Evolutionary conservation across 1,140 invertebrate species (phyloP).

Genomic region (Phymastichus coffea): DNA sequence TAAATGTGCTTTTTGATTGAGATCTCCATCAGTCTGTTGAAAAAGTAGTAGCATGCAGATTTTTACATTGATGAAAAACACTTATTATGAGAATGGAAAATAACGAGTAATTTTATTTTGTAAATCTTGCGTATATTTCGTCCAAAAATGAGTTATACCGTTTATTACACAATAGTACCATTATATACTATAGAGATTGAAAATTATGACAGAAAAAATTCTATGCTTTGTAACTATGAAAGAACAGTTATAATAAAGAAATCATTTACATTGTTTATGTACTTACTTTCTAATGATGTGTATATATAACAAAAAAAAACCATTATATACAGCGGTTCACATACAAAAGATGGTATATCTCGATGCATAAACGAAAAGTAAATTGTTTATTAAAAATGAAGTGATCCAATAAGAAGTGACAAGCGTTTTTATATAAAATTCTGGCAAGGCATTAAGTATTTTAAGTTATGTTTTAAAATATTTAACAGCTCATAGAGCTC

Average conservation of each 20-base stretch:
- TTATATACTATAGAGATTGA: not conserved
- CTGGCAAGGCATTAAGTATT: not conserved
- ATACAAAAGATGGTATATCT: conserved; percentile 1
- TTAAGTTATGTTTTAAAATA: conserved; percentile 12
- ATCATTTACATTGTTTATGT: conserved; percentile 7
- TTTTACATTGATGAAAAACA: no score
- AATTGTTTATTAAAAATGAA: not conserved
- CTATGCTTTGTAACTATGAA: conserved; percentile 6
- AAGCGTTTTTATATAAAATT: not conserved
- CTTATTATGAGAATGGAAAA: no score
- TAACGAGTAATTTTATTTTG: not conserved
- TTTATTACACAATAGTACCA: not conserved
- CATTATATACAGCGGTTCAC: conserved; percentile 23
- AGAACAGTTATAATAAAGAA: conserved; percentile 11
- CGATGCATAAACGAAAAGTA: conserved; percentile 15
- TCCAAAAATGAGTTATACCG: conserved; percentile 6
- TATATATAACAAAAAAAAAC: not conserved
- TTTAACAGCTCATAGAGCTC: conserved; percentile 8
- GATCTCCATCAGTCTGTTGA: no score
- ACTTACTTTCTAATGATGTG: not conserved
- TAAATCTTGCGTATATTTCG: conserved; percentile 6
- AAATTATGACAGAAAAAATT: not conserved
- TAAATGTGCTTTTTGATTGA: no score
- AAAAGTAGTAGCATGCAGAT: no score
- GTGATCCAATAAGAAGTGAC: not conserved